Evolutionary conservation across 2,113 vertebrate species (phyloP).

Genomic region (Balaeniceps rex): DNA sequence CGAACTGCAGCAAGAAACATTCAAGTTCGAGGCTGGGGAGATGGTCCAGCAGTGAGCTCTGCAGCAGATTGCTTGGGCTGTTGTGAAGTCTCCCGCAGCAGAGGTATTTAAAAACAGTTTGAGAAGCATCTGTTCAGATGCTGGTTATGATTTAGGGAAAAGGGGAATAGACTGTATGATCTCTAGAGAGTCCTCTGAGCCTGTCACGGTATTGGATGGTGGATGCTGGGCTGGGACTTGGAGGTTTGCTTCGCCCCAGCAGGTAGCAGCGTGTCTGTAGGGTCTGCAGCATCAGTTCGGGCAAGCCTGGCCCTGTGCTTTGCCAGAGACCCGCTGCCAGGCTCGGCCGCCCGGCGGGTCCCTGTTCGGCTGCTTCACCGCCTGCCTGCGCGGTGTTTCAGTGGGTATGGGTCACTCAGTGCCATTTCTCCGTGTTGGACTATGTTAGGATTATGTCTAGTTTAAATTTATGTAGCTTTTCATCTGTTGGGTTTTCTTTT

Average conservation of each 20-base stretch:
- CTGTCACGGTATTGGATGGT: accelerated
- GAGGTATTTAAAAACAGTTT: neutral
- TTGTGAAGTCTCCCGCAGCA: neutral
- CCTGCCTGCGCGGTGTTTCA: accelerated
- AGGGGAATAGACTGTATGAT: no score
- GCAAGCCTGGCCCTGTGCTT: no score
- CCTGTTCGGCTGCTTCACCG: neutral
- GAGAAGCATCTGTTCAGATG: neutral
- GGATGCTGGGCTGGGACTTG: neutral
- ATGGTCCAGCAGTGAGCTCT: accelerated
- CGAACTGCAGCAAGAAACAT: neutral
- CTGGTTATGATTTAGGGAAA: neutral
- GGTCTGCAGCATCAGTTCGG: neutral
- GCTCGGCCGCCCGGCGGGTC: neutral
- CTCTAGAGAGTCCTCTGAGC: neutral
- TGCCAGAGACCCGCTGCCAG: neutral
- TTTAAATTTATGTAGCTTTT: neutral
- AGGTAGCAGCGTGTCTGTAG: no score
- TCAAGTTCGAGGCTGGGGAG: neutral
- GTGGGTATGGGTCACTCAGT: accelerated
- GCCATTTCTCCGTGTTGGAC: accelerated
- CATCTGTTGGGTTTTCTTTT: neutral
- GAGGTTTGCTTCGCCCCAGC: neutral
- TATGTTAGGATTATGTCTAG: accelerated
- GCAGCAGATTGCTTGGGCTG: accelerated